These are phyloP conservation scores for Grapholita molesta DNA, from an alignment of 1,140 invertebrate genomes.

Conservation along the genomic window DNA sequence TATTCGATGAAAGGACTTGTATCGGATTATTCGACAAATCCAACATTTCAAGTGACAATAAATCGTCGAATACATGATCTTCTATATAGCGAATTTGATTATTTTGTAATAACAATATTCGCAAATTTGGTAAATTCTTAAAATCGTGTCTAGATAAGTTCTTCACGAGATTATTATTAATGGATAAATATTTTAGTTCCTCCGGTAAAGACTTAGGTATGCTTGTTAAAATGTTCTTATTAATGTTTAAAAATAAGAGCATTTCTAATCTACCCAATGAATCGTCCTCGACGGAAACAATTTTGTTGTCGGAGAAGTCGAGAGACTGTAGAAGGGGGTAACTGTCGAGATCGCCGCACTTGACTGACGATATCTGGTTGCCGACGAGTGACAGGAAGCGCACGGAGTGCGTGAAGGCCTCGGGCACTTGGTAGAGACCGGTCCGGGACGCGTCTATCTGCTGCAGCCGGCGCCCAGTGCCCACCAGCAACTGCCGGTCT, in stretches of 20 bases:
- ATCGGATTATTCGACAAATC: slow-evolving; percentile 89
- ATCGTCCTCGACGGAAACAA: slow-evolving; percentile 90
- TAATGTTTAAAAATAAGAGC: slow-evolving; percentile 87
- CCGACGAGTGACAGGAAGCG: slow-evolving; percentile 87
- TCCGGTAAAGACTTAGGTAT: slow-evolving; percentile 81
- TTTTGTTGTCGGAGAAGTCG: slow-evolving; percentile 88
- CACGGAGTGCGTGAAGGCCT: slow-evolving; percentile 90
- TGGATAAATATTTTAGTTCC: slow-evolving; percentile 72
- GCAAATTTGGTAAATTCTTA: slow-evolving; percentile 83
- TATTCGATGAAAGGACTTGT: slow-evolving; percentile 81
- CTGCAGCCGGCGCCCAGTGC: slow-evolving; percentile 85
- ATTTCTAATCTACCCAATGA: slow-evolving; percentile 90
- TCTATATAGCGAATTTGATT: slow-evolving; percentile 83
- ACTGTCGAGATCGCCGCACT: slow-evolving; percentile 92
- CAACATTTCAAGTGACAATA: slow-evolving; percentile 82
- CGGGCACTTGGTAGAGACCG: slow-evolving; percentile 88
- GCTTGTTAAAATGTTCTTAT: slow-evolving; percentile 83
- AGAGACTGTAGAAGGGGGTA: slow-evolving; percentile 90
- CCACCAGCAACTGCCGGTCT: slow-evolving; percentile 81
- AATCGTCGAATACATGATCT: slow-evolving; percentile 82
- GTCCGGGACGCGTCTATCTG: slow-evolving; percentile 91
- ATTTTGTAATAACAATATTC: slow-evolving; percentile 83
- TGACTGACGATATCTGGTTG: slow-evolving; percentile 86
- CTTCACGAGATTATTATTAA: slow-evolving; percentile 80
- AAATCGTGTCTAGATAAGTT: slow-evolving; percentile 84